Conservation (phyloP, 2,797 vertebrate species). For the Chaetodon trifasciatus region DNA sequence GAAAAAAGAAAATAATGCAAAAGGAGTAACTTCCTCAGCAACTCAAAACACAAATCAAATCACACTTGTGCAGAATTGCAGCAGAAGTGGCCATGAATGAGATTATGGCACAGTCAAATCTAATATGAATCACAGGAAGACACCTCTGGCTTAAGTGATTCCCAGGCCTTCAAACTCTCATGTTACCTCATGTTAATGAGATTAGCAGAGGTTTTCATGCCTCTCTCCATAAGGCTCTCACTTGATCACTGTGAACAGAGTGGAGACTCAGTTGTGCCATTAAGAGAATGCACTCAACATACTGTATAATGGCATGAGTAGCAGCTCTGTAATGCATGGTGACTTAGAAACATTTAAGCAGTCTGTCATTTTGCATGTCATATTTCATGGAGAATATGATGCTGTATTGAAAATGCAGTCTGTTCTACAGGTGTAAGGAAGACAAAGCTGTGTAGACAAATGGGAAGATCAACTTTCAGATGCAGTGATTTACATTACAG, state of each 20-base stretch:
- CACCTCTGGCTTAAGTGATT: constrained; percentile 82
- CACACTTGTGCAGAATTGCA: constrained; percentile 65
- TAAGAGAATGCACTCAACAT: constrained; percentile 67
- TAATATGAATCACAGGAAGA: constrained; percentile 82
- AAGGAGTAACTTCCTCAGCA: constrained; percentile 52
- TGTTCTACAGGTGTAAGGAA: background rate
- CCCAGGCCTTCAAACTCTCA: constrained; percentile 78
- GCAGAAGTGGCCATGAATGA: constrained; percentile 77
- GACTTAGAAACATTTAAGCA: constrained; percentile 18
- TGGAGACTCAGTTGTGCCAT: constrained; percentile 59
- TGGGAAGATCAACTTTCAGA: background rate
- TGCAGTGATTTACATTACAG: background rate
- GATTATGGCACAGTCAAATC: constrained; percentile 81
- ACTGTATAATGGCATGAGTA: constrained; percentile 46
- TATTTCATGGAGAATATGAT: background rate
- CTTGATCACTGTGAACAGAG: constrained; percentile 53
- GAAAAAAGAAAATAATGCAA: constrained; percentile 2
- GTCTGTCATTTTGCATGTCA: constrained; percentile 11
- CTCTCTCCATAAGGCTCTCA: constrained; percentile 51
- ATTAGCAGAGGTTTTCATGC: constrained; percentile 75
- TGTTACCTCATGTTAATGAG: constrained; percentile 78
- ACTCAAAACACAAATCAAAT: constrained; percentile 70
- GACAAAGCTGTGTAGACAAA: background rate
- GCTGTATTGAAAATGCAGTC: background rate
- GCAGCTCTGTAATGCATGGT: constrained; percentile 25